Evolutionary conservation across 2,888 invertebrate genomes (phyloP).

Genomic region (Yponomeuta sedellus): DNA sequence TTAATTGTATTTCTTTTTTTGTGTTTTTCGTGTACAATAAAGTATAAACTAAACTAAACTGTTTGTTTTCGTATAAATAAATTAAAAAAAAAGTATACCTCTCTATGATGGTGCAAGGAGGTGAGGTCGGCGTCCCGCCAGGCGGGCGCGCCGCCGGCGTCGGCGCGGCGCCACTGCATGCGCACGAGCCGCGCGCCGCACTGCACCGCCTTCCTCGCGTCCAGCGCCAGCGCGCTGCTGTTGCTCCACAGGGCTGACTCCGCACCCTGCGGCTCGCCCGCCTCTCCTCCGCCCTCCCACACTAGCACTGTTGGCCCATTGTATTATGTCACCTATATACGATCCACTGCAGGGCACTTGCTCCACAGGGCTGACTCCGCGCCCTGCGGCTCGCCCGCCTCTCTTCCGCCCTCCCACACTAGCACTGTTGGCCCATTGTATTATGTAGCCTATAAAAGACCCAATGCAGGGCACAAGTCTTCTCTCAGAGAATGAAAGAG

Average conservation of each 20-base stretch:
- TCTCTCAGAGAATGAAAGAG: too few species aligned
- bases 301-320: constrained; percentile 45
- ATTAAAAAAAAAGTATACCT: too few species aligned
- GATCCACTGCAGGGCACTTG: too few species aligned
- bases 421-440: constrained; percentile 37
- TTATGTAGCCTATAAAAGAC: too few species aligned
- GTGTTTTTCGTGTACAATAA: too few species aligned
- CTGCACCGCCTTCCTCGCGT: constrained; percentile 61
- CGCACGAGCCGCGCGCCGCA: constrained; percentile 65
- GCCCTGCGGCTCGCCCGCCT: constrained; percentile 35
- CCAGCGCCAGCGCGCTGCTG: constrained; percentile 62
- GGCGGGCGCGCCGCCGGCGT: constrained; percentile 38
- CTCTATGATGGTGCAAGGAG: constrained; percentile 62
- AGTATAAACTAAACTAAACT: too few species aligned
- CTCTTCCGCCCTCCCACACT: constrained; percentile 69
- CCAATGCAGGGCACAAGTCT: too few species aligned
- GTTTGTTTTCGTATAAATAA: too few species aligned
- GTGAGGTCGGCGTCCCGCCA: constrained; percentile 70
- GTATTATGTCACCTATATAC: too few species aligned
- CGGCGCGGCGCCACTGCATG: constrained; percentile 63
- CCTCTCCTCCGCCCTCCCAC: constrained; percentile 66
- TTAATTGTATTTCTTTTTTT: too few species aligned
- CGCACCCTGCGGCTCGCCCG: constrained; percentile 39
- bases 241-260: constrained; percentile 71
- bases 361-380: constrained; percentile 69